Base-by-base conservation (phyloP, 2,888 invertebrate genomes). In the Sphaerophoria taeniata region DNA sequence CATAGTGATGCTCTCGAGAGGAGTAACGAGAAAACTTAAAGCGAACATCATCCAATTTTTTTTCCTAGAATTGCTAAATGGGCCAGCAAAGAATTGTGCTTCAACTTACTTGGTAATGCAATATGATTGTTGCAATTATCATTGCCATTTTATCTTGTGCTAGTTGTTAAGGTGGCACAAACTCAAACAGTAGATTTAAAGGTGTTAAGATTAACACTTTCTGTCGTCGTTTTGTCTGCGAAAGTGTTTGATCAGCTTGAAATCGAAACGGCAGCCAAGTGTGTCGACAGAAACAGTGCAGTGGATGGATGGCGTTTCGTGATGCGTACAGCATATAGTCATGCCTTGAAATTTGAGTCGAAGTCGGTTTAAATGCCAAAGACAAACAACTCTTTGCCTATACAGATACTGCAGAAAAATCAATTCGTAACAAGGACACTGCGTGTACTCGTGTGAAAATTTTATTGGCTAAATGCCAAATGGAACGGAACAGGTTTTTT, bases 391-490 rank as follows among this genome's bases (percentile, higher is more conserved):
- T 39, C 6, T 63, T 16, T 51, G 65, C 12, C n/a, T 34, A n/a
- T n/a, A n/a, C n/a, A n/a, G n/a, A n/a, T 4, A 24, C 49, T 65
- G 51, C 12, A 36, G n/a, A n/a, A 51, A 65, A 16, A 36, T 58
- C 36, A 16, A 67, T 53, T 67, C 39, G 71, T 71, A 71, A 71
- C 79, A 67, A 79, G 79, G 83, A 79, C 74, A 79, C 65, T 79
- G 79, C 79, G 83, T 79, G 51, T 16, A 73, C 16, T 56, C 49
- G 47, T 65, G 45, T 61, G n/a, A 45, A 45, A 34, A 16, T 47
- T 77, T n/a, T n/a, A 61, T 56, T 80, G 84, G 84, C 58, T 43
- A 24, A 16, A 11, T 67, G 84, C 84, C 84, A 84, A 84, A 55
- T 84, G 60, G 84, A 61, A 69, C 80, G 55, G 69, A 74, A 56